A percentile compares a stretch with the other conserved stretches of the same genome.
These are phyloP conservation scores for Phyllopteryx taeniolatus DNA, from an alignment of 2,113 vertebrate species.

Conservation along the genomic window DNA sequence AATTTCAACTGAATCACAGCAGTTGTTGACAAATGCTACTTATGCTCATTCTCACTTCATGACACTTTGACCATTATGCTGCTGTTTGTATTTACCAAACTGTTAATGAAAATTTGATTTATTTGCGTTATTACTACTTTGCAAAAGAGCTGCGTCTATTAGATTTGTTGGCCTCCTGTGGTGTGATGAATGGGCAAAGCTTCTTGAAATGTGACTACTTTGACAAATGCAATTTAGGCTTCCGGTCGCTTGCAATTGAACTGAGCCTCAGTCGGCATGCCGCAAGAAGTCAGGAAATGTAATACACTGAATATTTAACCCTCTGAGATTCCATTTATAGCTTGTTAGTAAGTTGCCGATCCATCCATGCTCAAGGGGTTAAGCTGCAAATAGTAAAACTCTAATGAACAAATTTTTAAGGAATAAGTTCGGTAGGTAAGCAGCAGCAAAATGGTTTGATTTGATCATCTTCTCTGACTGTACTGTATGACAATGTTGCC, in stretches of 20 bases:
- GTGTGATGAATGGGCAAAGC: constrained; percentile 61
- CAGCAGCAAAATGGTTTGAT: constrained; percentile 92
- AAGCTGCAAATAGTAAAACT: constrained; percentile 80
- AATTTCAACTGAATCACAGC: constrained; percentile 50
- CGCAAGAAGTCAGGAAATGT: constrained; percentile 69
- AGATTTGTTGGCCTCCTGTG: constrained; percentile 70
- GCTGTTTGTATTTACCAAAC: constrained; percentile 82
- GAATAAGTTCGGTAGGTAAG: constrained; percentile 75
- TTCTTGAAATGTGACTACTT: constrained; percentile 55
- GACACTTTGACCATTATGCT: constrained; percentile 88
- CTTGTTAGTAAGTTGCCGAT: constrained; percentile 1
- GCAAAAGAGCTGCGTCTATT: constrained; percentile 68
- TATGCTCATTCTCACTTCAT: constrained; percentile 80
- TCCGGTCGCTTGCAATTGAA: constrained; percentile 41
- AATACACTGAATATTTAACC: constrained; percentile 76
- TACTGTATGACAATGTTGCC: constrained; percentile 72
- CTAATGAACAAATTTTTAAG: constrained; percentile 79
- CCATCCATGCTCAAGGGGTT: constrained; percentile 69
- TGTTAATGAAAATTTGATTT: constrained; percentile 80
- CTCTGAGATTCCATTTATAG: constrained; percentile 63
- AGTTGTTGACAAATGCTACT: constrained; percentile 74
- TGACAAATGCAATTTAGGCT: constrained; percentile 49
- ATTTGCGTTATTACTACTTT: constrained; percentile 79
- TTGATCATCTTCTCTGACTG: constrained; percentile 67
- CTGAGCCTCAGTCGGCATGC: constrained; percentile 60